A percentile compares a stretch with the other conserved stretches of the same genome.
These are phyloP conservation scores for Trinorchestia longiramus DNA, from an alignment of 1,140 invertebrate species.

Conservation along the genomic window DNA sequence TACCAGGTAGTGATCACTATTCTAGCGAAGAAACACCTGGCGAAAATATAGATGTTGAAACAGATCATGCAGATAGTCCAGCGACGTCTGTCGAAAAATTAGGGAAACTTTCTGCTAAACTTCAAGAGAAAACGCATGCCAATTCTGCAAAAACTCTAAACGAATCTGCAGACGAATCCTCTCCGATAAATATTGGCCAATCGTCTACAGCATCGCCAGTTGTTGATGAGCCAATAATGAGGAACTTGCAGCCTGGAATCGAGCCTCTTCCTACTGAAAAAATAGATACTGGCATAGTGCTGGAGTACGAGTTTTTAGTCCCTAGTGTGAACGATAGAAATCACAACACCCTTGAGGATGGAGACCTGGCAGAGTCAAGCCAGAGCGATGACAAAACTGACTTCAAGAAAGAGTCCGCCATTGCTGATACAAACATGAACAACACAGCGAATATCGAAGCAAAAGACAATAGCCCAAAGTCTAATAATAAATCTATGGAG, in stretches of 20 bases:
- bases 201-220: background rate
- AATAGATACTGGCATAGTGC: conserved; percentile 25
- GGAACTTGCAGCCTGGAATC: background rate
- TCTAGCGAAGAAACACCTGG: background rate
- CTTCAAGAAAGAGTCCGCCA: background rate
- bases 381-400: background rate
- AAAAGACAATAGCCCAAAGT: background rate
- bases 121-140: background rate
- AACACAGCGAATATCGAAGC: background rate
- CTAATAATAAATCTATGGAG: background rate
- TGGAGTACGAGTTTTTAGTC: conserved; percentile 36
- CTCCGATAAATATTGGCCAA: background rate
- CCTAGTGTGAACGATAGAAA: background rate
- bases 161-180: background rate
- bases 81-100: background rate
- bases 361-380: background rate
- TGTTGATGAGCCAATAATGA: background rate
- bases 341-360: background rate
- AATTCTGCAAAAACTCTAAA: background rate
- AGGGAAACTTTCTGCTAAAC: background rate
- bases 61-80: background rate
- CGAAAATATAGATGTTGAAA: background rate
- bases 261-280: conserved; percentile 12
- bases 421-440: background rate
- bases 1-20: background rate